Base-by-base conservation (phyloP, 2,113 vertebrate genomes). In the Oreochromis spilurus region DNA sequence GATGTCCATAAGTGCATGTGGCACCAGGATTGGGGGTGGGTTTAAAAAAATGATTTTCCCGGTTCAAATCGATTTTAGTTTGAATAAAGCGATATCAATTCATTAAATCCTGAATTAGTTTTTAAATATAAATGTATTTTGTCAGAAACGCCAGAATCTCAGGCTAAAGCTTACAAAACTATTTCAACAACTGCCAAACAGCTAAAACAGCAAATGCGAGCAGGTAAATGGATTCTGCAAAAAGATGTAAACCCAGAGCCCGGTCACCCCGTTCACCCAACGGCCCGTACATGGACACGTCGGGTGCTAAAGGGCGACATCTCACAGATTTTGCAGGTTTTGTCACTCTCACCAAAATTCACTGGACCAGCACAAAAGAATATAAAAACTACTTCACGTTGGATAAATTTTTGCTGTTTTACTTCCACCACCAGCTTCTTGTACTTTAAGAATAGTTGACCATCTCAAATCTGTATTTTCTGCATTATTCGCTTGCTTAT, bases 61-160 rank as follows among this genome's bases (percentile, higher is more conserved):
- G 16, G 8, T 62, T 62, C 16, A 62, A 0, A 19, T 62, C 8
- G 0, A 34, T 0, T 60, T 60, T 60, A 65, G 5, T 65, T 65
- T 65, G 60, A 36, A 36, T 65, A 12, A 36, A 36, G 17, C 0
- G 0, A 62, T 2, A 0, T 0, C 2, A 11, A 62, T 62, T 62
- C 5, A 62, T 0, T 36, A 36, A 62, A 3, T 62, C 29, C 58
- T 62, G 58, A 36, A 11, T 19, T 0, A 10, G 11, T 36, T 62
- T n/a, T 62, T 3, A n/a, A 62, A 62, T 62, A 62, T 36, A 36
- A 62, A 62, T 0, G 17, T 36, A 11, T 19, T 62, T 62, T 36
- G 4, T 17, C 4, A 62, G 9, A 36, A 62, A 62, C 0, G 0
- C 58, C 58, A 36, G 17, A 62, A 62, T 62, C 58, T 62, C 4